Conservation (phyloP, 2,113 vertebrate genomes). For the Oceanodroma tethys region DNA sequence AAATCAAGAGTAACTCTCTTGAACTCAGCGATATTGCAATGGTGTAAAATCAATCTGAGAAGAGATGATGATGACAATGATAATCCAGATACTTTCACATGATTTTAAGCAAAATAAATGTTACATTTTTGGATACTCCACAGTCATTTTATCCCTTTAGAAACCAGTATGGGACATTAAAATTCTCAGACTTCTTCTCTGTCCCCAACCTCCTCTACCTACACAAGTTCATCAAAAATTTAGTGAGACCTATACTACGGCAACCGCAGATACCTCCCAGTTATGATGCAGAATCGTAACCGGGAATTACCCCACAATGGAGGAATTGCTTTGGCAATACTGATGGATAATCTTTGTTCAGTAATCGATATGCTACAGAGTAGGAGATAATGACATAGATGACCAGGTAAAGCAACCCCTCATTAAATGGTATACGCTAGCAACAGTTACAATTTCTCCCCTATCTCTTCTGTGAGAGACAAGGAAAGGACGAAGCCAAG, state of each 20-base stretch:
- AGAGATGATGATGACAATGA: not conserved
- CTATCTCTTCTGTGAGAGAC: not conserved
- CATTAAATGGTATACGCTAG: not conserved
- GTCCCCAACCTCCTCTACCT: not conserved
- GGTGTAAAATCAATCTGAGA: not conserved
- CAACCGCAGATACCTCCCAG: not conserved
- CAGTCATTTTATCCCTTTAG: not conserved
- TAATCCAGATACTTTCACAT: not conserved
- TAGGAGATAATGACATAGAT: rapidly evolving
- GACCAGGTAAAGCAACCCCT: not conserved
- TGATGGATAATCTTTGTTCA: not conserved
- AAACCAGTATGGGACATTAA: not conserved
- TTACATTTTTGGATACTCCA: not conserved
- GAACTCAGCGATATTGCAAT: not conserved
- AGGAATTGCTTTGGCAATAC: not conserved
- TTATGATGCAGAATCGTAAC: not conserved
- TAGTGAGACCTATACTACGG: not conserved
- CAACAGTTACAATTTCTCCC: not conserved
- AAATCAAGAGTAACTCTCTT: not conserved
- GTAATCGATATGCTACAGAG: not conserved
- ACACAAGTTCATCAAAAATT: not conserved
- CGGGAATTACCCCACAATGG: rapidly evolving
- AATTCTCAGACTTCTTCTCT: not conserved
- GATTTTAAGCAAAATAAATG: not conserved
- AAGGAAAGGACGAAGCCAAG: not conserved